Conservation (phyloP, 2,888 invertebrate genomes). For the Ectropis crepuscularia region DNA sequence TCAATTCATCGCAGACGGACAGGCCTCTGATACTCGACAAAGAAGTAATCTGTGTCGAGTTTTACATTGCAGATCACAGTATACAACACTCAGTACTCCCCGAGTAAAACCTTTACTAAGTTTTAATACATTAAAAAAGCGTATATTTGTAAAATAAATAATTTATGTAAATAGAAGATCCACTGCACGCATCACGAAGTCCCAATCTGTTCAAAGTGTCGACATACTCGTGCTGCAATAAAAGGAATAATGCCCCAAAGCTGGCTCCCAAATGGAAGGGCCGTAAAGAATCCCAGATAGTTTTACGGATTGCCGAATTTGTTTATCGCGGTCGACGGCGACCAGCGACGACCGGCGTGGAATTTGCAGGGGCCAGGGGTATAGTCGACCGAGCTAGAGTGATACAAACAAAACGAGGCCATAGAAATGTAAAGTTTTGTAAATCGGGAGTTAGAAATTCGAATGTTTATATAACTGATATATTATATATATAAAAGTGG, state of each 20-base stretch:
- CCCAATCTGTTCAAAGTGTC: conserved; percentile 20
- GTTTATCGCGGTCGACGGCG: conserved; percentile 47
- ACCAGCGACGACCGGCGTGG: conserved; percentile 12
- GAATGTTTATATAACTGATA: too few relatives aligned
- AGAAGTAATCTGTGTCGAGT: too few relatives aligned
- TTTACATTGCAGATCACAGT: too few relatives aligned
- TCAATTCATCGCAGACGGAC: too few relatives aligned
- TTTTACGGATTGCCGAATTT: conserved; percentile 56
- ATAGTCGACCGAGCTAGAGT: conserved; percentile 2
- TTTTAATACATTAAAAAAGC: too few relatives aligned
- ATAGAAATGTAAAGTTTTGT: neutral
- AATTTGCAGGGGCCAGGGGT: conserved; percentile 22
- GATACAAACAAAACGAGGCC: conserved; percentile 3
- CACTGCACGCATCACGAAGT: neutral
- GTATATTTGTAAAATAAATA: too few relatives aligned
- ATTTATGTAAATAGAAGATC: neutral
- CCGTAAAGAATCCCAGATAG: conserved; percentile 42
- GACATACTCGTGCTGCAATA: conserved; percentile 32
- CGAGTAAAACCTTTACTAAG: too few relatives aligned
- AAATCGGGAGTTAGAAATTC: too few relatives aligned
- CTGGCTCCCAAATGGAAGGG: conserved; percentile 28
- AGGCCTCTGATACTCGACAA: too few relatives aligned
- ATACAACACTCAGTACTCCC: too few relatives aligned
- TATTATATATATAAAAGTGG: too few relatives aligned
- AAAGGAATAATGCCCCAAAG: conserved; percentile 35